Evolutionary conservation across 1,140 invertebrate species (phyloP).

Genomic region (Hyles vespertilio): DNA sequence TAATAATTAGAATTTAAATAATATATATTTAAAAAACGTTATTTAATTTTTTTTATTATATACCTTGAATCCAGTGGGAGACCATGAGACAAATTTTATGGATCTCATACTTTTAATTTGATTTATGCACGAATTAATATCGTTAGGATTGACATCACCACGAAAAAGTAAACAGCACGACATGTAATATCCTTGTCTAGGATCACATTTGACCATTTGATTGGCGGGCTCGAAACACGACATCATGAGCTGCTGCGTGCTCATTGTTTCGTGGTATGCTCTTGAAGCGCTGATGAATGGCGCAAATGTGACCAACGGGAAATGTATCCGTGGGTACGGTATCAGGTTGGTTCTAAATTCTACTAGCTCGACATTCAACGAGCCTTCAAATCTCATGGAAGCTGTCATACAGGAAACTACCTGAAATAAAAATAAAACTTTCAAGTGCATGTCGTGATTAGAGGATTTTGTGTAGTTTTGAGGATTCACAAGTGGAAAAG

Average conservation of each 20-base stretch:
- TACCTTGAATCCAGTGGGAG: constrained; percentile 83
- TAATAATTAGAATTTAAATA: neutral
- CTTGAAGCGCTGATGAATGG: constrained; percentile 83
- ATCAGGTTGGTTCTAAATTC: constrained; percentile 88
- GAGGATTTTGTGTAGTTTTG: no score
- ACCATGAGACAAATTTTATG: constrained; percentile 86
- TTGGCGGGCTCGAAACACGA: constrained; percentile 88
- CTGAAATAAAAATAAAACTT: constrained; percentile 48
- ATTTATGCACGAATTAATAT: constrained; percentile 83
- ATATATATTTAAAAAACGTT: neutral
- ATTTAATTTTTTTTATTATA: neutral
- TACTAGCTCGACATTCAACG: constrained; percentile 88
- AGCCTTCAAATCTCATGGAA: constrained; percentile 89
- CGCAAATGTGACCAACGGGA: constrained; percentile 87
- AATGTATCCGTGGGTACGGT: constrained; percentile 86
- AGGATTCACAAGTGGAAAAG: no score
- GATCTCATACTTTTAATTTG: constrained; percentile 80
- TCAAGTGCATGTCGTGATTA: no score
- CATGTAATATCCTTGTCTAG: constrained; percentile 83
- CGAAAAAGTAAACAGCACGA: constrained; percentile 85
- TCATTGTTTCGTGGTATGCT: constrained; percentile 83
- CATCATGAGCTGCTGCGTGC: constrained; percentile 84
- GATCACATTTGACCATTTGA: constrained; percentile 90
- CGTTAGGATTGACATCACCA: constrained; percentile 81
- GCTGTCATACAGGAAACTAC: constrained; percentile 85